These are phyloP conservation scores for Ammospiza maritima DNA, from an alignment of 2,797 vertebrate genomes.

Conservation along the genomic window DNA sequence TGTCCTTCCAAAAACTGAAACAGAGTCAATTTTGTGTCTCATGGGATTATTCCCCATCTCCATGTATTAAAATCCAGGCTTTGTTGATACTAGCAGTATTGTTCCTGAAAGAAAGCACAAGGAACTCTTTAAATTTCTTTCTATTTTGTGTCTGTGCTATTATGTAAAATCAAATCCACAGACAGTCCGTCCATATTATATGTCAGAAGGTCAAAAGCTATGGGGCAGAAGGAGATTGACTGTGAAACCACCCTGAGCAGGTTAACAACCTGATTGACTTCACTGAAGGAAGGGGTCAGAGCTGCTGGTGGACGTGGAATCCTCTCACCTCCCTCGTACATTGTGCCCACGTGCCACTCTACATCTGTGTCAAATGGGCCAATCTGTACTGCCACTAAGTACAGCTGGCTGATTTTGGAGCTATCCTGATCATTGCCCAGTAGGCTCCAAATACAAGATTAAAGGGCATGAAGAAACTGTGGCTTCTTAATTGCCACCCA, in stretches of 20 bases:
- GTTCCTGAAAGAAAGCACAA: not conserved
- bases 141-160: not conserved
- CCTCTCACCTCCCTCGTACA: not conserved
- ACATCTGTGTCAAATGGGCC: accelerated
- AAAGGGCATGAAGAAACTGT: not conserved
- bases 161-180: not conserved
- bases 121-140: not conserved
- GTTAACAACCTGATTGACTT: not conserved
- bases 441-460: not conserved
- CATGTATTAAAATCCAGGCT: not conserved
- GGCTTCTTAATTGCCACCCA: not conserved
- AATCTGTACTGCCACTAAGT: not conserved
- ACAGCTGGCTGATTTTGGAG: not conserved
- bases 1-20: not conserved
- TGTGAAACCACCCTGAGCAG: not conserved
- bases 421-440: not conserved
- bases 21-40: not conserved
- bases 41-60: not conserved
- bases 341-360: not conserved
- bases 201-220: not conserved
- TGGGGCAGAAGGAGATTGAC: accelerated
- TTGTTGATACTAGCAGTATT: not conserved
- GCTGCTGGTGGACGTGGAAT: not conserved
- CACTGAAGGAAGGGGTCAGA: not conserved
- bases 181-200: not conserved